phyloP scores from a whole-genome alignment of 2,888 invertebrate species.

The Philereme transversata region DNA sequence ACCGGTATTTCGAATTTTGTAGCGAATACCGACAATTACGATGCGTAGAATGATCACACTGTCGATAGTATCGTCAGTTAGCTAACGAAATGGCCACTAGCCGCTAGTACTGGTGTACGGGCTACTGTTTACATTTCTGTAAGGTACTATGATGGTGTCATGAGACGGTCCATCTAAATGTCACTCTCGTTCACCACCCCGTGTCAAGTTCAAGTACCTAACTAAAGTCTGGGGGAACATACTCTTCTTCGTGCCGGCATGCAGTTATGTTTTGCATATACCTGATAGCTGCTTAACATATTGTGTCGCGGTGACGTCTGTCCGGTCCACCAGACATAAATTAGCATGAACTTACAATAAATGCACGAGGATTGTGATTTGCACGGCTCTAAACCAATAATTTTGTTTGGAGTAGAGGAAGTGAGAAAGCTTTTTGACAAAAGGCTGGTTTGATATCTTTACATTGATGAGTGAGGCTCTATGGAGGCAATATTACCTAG shows the following conservation, averaged over 20 bases:
- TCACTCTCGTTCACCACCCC: slow-evolving; percentile 52
- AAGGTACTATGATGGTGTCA: slow-evolving; percentile 3
- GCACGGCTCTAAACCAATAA: slow-evolving; percentile 34
- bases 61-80: too few species aligned
- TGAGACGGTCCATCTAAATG: slow-evolving; percentile 37
- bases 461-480: too few species aligned
- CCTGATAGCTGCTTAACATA: slow-evolving; percentile 53
- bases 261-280: slow-evolving; percentile 59
- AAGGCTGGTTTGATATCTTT: not conserved
- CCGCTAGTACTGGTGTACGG: too few species aligned
- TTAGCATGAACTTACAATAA: slow-evolving; percentile 63
- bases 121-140: slow-evolving; percentile 12
- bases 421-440: slow-evolving; percentile 12
- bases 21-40: too few species aligned
- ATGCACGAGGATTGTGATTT: slow-evolving; percentile 51
- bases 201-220: slow-evolving; percentile 77
- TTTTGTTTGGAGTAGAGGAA: slow-evolving; percentile 23
- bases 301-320: slow-evolving; percentile 58
- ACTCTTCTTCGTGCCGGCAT: slow-evolving; percentile 58
- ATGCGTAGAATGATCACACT: too few species aligned
- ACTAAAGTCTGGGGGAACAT: slow-evolving; percentile 39
- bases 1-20: too few species aligned
- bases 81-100: too few species aligned
- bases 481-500: not conserved
- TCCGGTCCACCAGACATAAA: slow-evolving; percentile 53